Evolutionary conservation across 2,797 vertebrate genomes (phyloP), one percentile per base, ranked within the genome.

Genomic region (Smutsia gigantea): DNA sequence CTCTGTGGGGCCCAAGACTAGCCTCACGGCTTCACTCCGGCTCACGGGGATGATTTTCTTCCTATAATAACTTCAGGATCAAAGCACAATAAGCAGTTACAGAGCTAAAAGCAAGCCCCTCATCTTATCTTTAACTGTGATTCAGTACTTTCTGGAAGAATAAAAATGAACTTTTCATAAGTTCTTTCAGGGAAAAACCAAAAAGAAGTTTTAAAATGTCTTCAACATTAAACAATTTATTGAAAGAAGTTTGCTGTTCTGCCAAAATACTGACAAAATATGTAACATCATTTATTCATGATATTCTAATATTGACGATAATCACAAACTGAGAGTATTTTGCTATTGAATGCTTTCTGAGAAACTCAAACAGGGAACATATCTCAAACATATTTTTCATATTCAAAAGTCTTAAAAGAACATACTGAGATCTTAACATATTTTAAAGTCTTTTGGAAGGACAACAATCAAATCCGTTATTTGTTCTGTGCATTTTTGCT

Each of bases 221-320:
- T 39, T 77, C 4, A 42, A 29, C 29, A 12, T 0, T n/a, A 15
- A 74, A 25, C 14, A 8, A 42, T 51, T 57, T 53, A 51, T 49
- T 37, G 15, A 23, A 13, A 59, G 21, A 37, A 31, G 12, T 25
- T 46, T 11, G 1, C 27, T 63, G 11, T 27, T 42, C 27, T 68
- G 61, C 49, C 84, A 18, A 85, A 79, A 87, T 29, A 29, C 34
- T 10, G 31, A 53, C 46, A 23, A 77, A 69, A 29, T 46, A 46
- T 0, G 4, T 9, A 14, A 10, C 10, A 11, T 7, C 17, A 1
- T 27, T 42, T 66, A 6, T 34, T 4, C 34, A 46, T 37, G 55
- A 27, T 4, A 27, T 0, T 2, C 34, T 9, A 15, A 19, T 4
- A 1, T 0, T 4, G 61, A 29, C 0, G 51, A 34, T 5, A 1